Evolutionary conservation across 1,140 invertebrate genomes (phyloP).

Genomic region (Calycopis cecrops): DNA sequence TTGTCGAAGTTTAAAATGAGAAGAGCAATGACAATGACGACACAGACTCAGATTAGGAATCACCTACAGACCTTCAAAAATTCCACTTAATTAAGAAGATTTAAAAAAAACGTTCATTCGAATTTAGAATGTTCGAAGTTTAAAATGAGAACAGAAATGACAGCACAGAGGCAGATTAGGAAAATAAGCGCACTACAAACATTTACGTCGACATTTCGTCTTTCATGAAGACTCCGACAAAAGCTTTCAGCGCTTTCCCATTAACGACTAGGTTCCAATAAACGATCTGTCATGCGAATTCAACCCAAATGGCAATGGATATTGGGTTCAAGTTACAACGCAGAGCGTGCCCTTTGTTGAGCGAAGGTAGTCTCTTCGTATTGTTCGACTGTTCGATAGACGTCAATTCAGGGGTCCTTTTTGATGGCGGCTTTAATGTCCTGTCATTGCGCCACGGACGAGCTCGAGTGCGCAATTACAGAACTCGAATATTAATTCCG

Average conservation of each 20-base stretch:
- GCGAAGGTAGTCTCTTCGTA: conserved; percentile 12
- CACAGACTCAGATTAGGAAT: no score
- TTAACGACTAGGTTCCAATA: neutral
- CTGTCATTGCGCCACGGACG: conserved; percentile 27
- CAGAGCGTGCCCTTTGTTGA: neutral
- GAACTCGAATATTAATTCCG: no score
- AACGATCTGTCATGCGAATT: neutral
- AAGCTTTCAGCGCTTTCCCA: conserved; percentile 1
- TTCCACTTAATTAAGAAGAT: no score
- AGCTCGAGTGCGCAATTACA: neutral
- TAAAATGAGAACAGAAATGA: no score
- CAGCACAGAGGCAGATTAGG: no score
- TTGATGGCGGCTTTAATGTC: conserved; percentile 38
- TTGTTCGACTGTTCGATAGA: conserved; percentile 46
- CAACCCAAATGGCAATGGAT: neutral
- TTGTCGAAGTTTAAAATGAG: no score
- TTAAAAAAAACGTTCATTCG: no score
- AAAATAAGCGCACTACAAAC: neutral
- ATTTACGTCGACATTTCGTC: neutral
- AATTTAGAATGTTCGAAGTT: no score
- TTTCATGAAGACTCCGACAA: conserved; percentile 3
- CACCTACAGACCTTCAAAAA: no score
- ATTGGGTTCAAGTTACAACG: neutral
- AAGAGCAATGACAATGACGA: no score
- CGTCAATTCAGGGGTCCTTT: conserved; percentile 43